Evolutionary conservation across 1,140 invertebrate genomes (phyloP), one percentile per base, ranked within the genome.

Genomic region (Euwallacea fornicatus): DNA sequence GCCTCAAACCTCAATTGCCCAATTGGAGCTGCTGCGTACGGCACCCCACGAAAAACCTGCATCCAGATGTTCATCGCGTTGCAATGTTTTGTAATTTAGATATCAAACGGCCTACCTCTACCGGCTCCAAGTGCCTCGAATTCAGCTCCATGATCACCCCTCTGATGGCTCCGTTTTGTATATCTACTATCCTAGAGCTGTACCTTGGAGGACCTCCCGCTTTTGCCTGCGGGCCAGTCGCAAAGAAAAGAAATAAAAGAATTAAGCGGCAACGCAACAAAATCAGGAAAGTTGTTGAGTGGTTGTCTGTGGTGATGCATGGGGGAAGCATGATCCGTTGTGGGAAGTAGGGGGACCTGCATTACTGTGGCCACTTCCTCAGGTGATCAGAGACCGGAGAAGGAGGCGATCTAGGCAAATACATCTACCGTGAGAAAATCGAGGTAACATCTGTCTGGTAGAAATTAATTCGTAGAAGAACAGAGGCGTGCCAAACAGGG

Each of bases 21-120:
- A 0, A 88, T 82, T 3, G 93, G 93, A 16, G 89, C 87, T 11
- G 91, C 89, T 0, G 92, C 94, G 84, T 95, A 97, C 6, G 93
- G 93, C 56, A 96, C 90, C 68, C 86, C 93, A 73, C 86, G 89
- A 82, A 89, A 94, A 58, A 74, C 75, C 73, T 75, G 15, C 43
- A 55, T 61, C 46, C 9, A 11, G 46, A 13, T 50, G 7, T 50
- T 50, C 7, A 50, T 50, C 13, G 6, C 13, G 13, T 10, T 10
- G 46, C 9, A 10, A 50, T 13, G 2, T 50, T 50, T 0, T 50
- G 13, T 50, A 50, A 50, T 33, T 33, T 50, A 50, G 44, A 11
- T 3, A 50, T 13, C 46, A 10, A 11, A 61, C 63, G 21, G 1
- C 54, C 71, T 83, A 90, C 88, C 79, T 91, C 92, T 50, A 95